A percentile compares a stretch with the other conserved stretches of the same genome.
Evolutionary conservation across 2,797 vertebrate genomes (phyloP).

Genomic region (Hephaestus fuliginosus): DNA sequence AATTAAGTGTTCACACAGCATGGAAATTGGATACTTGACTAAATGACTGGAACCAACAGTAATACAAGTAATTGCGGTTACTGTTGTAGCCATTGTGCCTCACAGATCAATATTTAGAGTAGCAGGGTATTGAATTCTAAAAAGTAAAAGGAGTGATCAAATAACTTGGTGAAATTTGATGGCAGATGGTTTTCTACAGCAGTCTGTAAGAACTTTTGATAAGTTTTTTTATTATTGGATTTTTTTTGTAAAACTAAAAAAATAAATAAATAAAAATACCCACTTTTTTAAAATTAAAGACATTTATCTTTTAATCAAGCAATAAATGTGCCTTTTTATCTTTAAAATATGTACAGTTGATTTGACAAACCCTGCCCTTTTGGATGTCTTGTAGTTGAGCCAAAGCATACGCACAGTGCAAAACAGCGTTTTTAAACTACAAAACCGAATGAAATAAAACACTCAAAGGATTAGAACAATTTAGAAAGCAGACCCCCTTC

Average conservation of each 20-base stretch:
- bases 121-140: constrained; percentile 74
- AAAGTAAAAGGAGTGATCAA: constrained; percentile 73
- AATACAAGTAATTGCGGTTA: constrained; percentile 86
- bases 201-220: constrained; percentile 25
- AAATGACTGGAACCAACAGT: constrained; percentile 86
- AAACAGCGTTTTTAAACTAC: constrained; percentile 88
- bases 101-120: constrained; percentile 84
- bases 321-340: constrained; percentile 28
- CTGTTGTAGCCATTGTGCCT: constrained; percentile 76
- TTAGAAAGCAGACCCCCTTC: constrained; percentile 91
- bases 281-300: background rate
- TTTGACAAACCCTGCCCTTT: constrained; percentile 46
- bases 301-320: constrained; percentile 22
- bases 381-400: constrained; percentile 63
- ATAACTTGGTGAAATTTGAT: constrained; percentile 61
- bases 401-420: constrained; percentile 61
- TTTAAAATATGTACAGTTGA: constrained; percentile 21
- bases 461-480: constrained; percentile 94
- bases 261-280: background rate
- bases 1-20: constrained; percentile 90
- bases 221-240: background rate
- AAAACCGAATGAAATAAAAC: constrained; percentile 92
- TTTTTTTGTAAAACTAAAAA: background rate
- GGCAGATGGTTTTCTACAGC: constrained; percentile 33
- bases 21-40: constrained; percentile 88